Base-by-base conservation (phyloP, 1,140 invertebrate species). In the Pararge aegeria region DNA sequence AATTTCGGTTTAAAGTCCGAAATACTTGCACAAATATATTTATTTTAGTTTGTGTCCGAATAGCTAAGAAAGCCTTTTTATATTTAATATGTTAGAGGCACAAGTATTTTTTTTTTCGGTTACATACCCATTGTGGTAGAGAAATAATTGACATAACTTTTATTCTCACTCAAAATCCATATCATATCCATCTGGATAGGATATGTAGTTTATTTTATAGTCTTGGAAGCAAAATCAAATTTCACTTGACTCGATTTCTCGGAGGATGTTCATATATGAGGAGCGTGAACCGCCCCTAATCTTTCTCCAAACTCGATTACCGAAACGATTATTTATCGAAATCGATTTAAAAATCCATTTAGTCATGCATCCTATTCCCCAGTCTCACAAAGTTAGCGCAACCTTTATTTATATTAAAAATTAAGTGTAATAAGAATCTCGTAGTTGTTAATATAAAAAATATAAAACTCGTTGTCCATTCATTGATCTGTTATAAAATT, bases 271-370 rank as follows among this genome's bases (percentile, higher is more conserved):
- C 80, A 77, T 77, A 83, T 80, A 77, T 81, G 78, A 78, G 76
- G 72, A 77, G 73, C 74, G 70, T 70, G 66, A 75, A 40, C 76
- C 83, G 82, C 83, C 85, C 85, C 84, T 80, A 77, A 83, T 79
- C 76, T 83, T 68, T 76, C 75, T 83, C 82, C 84, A 88, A 87
- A 86, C 78, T 86, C 81, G 78, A 88, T 88, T 88, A 88, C 74
- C 72, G 68, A 66, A 77, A 61, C 79, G 77, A 89, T 87, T 84
- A 89, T 89, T 89, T 89, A 89, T 82, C 63, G 83, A 79, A 73
- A 87, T 82, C 78, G 79, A 87, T 89, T 83, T 81, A 75, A 75
- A 79, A 83, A 65, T 75, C 68, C 70, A 77, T 76, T 78, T 79
- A 74, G 78, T 75, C 75, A 72, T 70, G 64, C 69, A 76, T 77